Base-by-base conservation (phyloP, 1,140 invertebrate genomes). In the Capitella teleta region DNA sequence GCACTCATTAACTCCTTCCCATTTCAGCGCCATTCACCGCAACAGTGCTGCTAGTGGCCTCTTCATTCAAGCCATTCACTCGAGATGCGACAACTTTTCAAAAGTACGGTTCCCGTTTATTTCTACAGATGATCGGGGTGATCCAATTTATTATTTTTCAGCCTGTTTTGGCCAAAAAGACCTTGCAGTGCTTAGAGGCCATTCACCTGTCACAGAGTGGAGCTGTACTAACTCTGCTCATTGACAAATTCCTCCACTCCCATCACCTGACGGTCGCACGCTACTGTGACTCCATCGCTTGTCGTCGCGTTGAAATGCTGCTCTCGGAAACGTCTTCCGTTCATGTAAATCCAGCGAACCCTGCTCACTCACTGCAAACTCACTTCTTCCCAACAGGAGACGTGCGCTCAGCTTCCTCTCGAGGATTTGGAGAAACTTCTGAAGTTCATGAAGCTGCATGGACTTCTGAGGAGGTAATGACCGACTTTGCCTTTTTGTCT, bases 11-110 rank as follows among this genome's bases (percentile, higher is more conserved):
- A 12, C 10, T 10, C 19, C 10, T 18, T 40, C 28, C 25, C 46
- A 47, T 52, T 63, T 76, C 44, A 76, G 78, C 49, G 76, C 79
- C 34, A 73, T 83, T 41, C 80, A 83, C 64, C 74, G 80, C 57
- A 82, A 82, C 59, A 63, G 80, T 2, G 74, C 77, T 1, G 79
- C 84, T 0, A 85, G 84, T 56, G 79, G 79, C 18, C 59, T 86
- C 18, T 75, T 88, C 57, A 72, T 87, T 30, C 80, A 85, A 57
- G 81, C 82, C 8, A 77, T 86, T 18, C 68, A 72, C 61, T 63
- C 74, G 3, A 58, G 78, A 73, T 56, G 79, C 78, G 28, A 77
- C 70, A 65, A 74, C 51, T 58, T 76, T 3, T 45, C 43, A 26
- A 45, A 45, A 16, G 43, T 45, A 45, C 10, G 32, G 32, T 34